phyloP scores from a whole-genome alignment of 2,888 invertebrate species.

The Empis livida region DNA sequence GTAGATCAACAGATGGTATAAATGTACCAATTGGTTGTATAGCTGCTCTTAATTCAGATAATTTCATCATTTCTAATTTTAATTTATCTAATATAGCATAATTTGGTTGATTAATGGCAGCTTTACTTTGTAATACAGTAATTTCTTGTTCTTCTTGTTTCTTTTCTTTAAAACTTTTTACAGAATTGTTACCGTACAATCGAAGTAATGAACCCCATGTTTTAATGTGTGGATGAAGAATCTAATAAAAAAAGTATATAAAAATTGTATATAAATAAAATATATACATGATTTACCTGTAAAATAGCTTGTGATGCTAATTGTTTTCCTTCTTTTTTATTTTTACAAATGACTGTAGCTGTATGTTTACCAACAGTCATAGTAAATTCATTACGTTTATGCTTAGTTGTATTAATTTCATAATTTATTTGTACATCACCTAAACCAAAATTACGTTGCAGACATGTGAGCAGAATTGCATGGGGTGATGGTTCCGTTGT shows the following conservation, averaged over 20 bases:
- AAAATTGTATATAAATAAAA: neutral
- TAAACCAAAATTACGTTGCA: slow-evolving; percentile 84
- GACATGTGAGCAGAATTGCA: slow-evolving; percentile 80
- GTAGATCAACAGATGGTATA: slow-evolving; percentile 48
- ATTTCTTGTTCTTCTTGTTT: slow-evolving; percentile 88
- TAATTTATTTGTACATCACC: slow-evolving; percentile 79
- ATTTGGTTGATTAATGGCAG: slow-evolving; percentile 81
- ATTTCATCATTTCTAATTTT: slow-evolving; percentile 64
- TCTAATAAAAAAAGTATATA: slow-evolving; percentile 36
- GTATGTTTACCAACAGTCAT: slow-evolving; percentile 90
- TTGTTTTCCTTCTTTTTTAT: slow-evolving; percentile 94
- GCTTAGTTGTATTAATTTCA: slow-evolving; percentile 73
- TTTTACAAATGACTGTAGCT: slow-evolving; percentile 84
- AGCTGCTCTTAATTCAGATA: slow-evolving; percentile 49
- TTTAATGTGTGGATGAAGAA: slow-evolving; percentile 85
- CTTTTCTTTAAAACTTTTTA: slow-evolving; percentile 83
- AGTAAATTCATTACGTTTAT: slow-evolving; percentile 85
- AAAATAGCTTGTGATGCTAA: slow-evolving; percentile 88
- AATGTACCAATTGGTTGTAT: slow-evolving; percentile 52
- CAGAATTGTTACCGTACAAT: slow-evolving; percentile 82
- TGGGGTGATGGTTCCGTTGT: slow-evolving; percentile 93
- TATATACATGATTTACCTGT: slow-evolving; percentile 42
- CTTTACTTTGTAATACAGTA: slow-evolving; percentile 76
- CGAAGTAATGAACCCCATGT: slow-evolving; percentile 91
- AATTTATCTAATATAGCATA: slow-evolving; percentile 80